Evolutionary conservation across 2,888 invertebrate genomes (phyloP).

Genomic region (Endotricha flammealis): DNA sequence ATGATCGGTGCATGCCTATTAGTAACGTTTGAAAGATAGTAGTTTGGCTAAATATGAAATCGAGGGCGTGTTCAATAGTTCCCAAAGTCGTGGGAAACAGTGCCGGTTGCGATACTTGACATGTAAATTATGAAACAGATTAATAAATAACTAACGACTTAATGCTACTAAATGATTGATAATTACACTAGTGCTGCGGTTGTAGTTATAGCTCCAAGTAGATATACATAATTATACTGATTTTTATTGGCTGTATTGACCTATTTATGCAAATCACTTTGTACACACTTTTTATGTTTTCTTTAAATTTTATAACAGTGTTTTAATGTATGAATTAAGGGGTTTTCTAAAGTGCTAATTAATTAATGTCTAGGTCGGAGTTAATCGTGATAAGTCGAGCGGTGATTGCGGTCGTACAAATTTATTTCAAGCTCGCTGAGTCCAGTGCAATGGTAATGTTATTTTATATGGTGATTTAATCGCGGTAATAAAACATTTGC

Average conservation of each 20-base stretch:
- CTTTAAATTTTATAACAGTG: too few relatives aligned
- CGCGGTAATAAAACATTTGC: slow-evolving; percentile 27
- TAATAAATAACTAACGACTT: neutral
- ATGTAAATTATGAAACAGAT: neutral
- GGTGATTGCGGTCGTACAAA: slow-evolving; percentile 23
- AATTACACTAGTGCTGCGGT: neutral
- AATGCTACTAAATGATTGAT: neutral
- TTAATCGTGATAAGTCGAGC: neutral
- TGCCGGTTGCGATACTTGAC: neutral
- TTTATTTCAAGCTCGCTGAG: slow-evolving; percentile 39
- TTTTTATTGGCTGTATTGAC: too few relatives aligned
- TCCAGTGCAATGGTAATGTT: slow-evolving; percentile 36
- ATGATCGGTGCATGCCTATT: slow-evolving; percentile 25
- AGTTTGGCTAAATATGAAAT: slow-evolving; percentile 11
- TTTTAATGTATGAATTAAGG: too few relatives aligned
- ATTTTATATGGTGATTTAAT: slow-evolving; percentile 38
- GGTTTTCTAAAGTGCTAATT: neutral
- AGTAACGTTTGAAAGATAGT: slow-evolving; percentile 12
- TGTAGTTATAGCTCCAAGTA: too few relatives aligned
- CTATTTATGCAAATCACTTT: too few relatives aligned
- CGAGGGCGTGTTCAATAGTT: slow-evolving; percentile 1
- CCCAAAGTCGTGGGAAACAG: neutral
- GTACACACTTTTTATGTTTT: too few relatives aligned
- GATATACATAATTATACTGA: too few relatives aligned
- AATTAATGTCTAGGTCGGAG: too few relatives aligned